Evolutionary conservation across 2,113 vertebrate species (phyloP), one percentile per base, ranked within the genome.

Genomic region (Piaya cayana): DNA sequence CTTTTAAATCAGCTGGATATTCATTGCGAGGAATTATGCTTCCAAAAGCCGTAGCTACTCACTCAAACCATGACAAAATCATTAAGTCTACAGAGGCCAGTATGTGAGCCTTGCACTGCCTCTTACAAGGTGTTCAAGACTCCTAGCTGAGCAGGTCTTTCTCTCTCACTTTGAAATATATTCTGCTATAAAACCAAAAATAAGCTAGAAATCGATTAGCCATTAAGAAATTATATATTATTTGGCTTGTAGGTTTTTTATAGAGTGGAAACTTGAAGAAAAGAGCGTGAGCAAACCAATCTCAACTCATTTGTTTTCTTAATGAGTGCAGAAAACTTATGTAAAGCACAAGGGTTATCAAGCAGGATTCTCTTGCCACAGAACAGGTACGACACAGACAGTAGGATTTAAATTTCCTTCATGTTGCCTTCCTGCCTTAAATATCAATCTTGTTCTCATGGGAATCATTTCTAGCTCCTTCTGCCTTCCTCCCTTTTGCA

Each of bases 321-420:
- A 63, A 88, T 37, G 55, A 45, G 53, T 20, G 20, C 65, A 29
- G 82, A 92, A 76, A 36, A 25, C 49, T 82, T 92, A 95, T 94
- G 95, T 81, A 96, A 97, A 96, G 50, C 63, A 84, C n/a, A 23
- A n/a, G 81, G 84, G 75, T 69, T 95, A 95, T 91, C 95, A 58
- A 90, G 87, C 93, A 96, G 89, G 95, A 95, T 95, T 76, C 87
- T 94, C 89, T 71, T 90, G 91, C 53, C 42, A 53, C 49, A 58
- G 78, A 95, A 95, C 94, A 91, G 82, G 94, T 94, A 91, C 14
- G 45, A 37, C 86, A 67, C 81, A 92, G 86, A 82, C 70, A 4
- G 39, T 0, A 50, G 63, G 59, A 92, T 95, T 93, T 92, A 72
- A 42, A 89, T 92, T 42, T 76, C 81, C 87, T 95, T 86, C 63